These are phyloP conservation scores for Vicugna pacos DNA, from an alignment of 2,113 vertebrate genomes.

Conservation along the genomic window DNA sequence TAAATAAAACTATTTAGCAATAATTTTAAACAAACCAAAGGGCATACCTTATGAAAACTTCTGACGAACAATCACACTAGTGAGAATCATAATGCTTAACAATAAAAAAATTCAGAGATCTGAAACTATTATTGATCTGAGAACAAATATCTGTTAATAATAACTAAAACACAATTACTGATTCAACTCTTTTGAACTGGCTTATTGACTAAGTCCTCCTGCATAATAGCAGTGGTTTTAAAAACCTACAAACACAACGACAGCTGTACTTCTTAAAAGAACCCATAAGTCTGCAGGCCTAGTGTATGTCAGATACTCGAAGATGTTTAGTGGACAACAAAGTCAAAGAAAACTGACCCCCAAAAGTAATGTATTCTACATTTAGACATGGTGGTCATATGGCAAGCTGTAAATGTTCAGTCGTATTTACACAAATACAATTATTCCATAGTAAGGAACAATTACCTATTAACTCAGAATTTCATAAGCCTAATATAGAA, in stretches of 20 bases:
- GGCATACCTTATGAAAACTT: neutral
- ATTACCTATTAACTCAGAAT: constrained; percentile 15
- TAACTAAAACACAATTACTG: constrained; percentile 25
- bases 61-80: neutral
- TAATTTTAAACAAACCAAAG: constrained; percentile 56
- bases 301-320: neutral
- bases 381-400: neutral
- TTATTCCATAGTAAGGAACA: neutral
- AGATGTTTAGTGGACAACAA: constrained; percentile 14
- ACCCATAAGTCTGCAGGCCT: neutral
- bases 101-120: constrained; percentile 4
- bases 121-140: constrained; percentile 43
- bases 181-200: neutral
- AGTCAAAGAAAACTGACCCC: neutral
- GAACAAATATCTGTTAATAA: constrained; percentile 39
- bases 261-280: neutral
- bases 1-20: constrained; percentile 50
- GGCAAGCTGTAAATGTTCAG: neutral
- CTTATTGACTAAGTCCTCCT: neutral
- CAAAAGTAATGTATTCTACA: neutral
- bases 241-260: neutral
- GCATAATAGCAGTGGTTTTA: neutral
- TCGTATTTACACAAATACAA: neutral
- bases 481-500: neutral
- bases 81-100: neutral